These are phyloP conservation scores for Latrodectus hesperus DNA, from an alignment of 2,888 invertebrate genomes.

Conservation along the genomic window DNA sequence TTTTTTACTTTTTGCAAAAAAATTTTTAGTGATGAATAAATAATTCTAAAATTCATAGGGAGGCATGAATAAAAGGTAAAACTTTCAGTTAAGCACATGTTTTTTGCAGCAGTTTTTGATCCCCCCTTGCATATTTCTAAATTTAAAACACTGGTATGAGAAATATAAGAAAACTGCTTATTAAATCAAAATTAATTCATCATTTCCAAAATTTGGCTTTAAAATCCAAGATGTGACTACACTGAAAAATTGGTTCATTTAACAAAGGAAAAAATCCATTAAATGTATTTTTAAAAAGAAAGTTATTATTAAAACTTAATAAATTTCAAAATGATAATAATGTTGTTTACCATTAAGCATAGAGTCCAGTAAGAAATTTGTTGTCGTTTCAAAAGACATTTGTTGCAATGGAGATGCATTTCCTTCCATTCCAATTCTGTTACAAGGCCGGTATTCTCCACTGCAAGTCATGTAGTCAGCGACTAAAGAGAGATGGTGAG, in stretches of 20 bases:
- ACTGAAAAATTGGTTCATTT: not conserved
- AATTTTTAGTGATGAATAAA: no score
- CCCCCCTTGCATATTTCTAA: no score
- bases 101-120: no score
- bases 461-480: slow-evolving; percentile 99
- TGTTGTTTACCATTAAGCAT: slow-evolving; percentile 76
- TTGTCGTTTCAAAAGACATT: slow-evolving; percentile 97
- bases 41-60: no score
- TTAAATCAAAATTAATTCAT: no score
- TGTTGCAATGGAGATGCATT: slow-evolving; percentile 96
- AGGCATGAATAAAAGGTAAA: no score
- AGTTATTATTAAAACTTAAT: not conserved
- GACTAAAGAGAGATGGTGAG: slow-evolving; percentile 91
- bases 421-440: slow-evolving; percentile 90
- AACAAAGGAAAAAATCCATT: not conserved
- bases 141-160: no score
- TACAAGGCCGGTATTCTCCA: slow-evolving; percentile 91
- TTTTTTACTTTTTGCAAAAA: no score
- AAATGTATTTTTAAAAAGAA: not conserved
- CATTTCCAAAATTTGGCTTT: not conserved
- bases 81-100: no score
- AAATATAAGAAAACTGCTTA: no score
- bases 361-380: slow-evolving; percentile 88
- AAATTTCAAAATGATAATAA: not conserved
- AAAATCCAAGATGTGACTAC: not conserved